These are phyloP conservation scores for Tautogolabrus adspersus DNA, from an alignment of 2,113 vertebrate species.

Conservation along the genomic window DNA sequence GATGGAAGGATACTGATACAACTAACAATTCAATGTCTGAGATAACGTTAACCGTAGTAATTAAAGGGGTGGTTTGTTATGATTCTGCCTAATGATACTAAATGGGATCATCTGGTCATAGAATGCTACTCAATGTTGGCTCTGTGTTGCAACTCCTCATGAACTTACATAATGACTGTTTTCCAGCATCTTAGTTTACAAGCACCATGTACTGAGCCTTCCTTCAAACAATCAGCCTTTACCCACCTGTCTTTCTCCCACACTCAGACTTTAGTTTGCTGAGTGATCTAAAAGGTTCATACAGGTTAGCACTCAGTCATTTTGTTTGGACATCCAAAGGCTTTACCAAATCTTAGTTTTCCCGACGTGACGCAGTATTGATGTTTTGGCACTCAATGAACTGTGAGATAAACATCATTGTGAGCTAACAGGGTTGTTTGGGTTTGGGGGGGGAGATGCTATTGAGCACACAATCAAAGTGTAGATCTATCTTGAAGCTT, in stretches of 20 bases:
- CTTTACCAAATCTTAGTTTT: not conserved
- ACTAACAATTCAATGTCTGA: too few species aligned
- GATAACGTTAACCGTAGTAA: too few species aligned
- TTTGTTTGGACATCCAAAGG: constrained; percentile 3
- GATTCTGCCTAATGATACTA: too few species aligned
- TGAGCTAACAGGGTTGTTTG: not conserved
- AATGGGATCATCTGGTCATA: too few species aligned
- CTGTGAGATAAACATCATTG: not conserved
- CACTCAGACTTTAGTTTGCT: not conserved
- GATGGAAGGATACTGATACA: too few species aligned
- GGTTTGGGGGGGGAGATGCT: not conserved
- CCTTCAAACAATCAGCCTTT: constrained; percentile 17
- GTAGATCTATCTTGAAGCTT: not conserved
- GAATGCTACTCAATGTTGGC: not conserved
- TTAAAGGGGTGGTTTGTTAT: too few species aligned
- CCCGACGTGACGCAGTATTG: too few species aligned
- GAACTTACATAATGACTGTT: constrained; percentile 31
- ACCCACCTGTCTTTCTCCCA: too few species aligned
- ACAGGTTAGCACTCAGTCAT: constrained; percentile 9
- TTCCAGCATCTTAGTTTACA: not conserved
- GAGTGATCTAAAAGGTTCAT: constrained; percentile 16
- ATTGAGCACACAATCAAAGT: not conserved
- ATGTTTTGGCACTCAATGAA: not conserved
- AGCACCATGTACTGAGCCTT: constrained; percentile 1
- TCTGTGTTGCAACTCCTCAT: not conserved